Percentiles rank a stretch among this genome's conserved stretches.
These are phyloP conservation scores for Mesitornis unicolor DNA, from an alignment of 2,113 vertebrate species.

Conservation along the genomic window DNA sequence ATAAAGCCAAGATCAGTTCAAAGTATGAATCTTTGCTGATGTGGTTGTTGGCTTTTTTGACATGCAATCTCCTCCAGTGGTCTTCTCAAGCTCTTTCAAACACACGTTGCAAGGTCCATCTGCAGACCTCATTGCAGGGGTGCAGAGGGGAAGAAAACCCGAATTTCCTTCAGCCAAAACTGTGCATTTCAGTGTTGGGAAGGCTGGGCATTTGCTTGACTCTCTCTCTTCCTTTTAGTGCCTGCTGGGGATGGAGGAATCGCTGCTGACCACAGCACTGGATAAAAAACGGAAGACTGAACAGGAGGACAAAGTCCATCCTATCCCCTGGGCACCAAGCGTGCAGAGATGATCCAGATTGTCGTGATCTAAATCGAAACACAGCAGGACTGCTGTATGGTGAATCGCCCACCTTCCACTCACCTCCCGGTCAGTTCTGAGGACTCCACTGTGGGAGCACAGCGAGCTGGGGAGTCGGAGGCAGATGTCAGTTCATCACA, in stretches of 20 bases:
- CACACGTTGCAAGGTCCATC: background rate
- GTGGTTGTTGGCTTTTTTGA: background rate
- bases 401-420: background rate
- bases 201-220: background rate
- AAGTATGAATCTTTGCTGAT: background rate
- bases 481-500: background rate
- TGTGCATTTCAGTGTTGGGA: background rate
- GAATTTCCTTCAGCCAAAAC: background rate
- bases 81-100: background rate
- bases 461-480: background rate
- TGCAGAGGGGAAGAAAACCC: background rate
- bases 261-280: background rate
- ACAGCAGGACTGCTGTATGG: background rate
- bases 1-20: background rate
- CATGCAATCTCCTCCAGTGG: background rate
- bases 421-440: background rate
- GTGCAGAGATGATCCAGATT: background rate
- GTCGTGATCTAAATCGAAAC: background rate
- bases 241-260: background rate
- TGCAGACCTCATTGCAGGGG: background rate
- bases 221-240: background rate
- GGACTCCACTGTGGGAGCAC: background rate
- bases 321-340: background rate
- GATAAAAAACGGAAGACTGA: background rate
- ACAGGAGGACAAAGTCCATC: fast-evolving